Conservation (phyloP, 2,888 invertebrate species). For the Dendrolimus pini region DNA sequence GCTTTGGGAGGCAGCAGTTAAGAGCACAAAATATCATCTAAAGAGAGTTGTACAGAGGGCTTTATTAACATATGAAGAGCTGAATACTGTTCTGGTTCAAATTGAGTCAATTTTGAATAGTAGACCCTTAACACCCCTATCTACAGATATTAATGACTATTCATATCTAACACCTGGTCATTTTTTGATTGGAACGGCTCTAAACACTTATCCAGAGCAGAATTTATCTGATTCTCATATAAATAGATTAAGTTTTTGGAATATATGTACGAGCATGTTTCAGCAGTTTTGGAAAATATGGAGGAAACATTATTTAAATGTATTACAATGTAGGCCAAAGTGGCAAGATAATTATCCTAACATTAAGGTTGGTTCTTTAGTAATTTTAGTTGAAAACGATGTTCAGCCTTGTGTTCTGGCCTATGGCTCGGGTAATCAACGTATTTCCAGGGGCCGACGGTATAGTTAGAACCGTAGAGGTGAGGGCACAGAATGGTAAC, state of each 20-base stretch:
- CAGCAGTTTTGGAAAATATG: background rate
- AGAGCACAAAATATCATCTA: background rate
- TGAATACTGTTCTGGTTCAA: constrained; percentile 5
- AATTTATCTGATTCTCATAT: background rate
- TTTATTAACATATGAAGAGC: constrained; percentile 6
- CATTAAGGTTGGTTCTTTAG: background rate
- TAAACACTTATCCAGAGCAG: background rate
- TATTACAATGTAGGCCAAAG: background rate
- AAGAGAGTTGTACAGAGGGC: background rate
- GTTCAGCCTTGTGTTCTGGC: background rate
- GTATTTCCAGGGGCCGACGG: constrained; percentile 5
- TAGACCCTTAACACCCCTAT: constrained; percentile 6
- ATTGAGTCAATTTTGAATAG: constrained; percentile 7
- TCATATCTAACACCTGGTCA: constrained; percentile 5
- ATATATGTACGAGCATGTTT: too few species aligned
- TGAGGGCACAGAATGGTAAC: too few species aligned
- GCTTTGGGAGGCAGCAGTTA: constrained; percentile 4
- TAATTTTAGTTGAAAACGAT: too few species aligned
- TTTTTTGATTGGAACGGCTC: constrained; percentile 8
- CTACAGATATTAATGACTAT: constrained; percentile 7
- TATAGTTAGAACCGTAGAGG: constrained; percentile 3
- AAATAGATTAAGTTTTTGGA: too few species aligned
- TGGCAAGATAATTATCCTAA: background rate
- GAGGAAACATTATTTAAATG: background rate
- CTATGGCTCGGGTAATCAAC: constrained; percentile 1